These are phyloP conservation scores for Gymnothorax javanicus DNA, from an alignment of 2,797 vertebrate genomes.

Conservation along the genomic window DNA sequence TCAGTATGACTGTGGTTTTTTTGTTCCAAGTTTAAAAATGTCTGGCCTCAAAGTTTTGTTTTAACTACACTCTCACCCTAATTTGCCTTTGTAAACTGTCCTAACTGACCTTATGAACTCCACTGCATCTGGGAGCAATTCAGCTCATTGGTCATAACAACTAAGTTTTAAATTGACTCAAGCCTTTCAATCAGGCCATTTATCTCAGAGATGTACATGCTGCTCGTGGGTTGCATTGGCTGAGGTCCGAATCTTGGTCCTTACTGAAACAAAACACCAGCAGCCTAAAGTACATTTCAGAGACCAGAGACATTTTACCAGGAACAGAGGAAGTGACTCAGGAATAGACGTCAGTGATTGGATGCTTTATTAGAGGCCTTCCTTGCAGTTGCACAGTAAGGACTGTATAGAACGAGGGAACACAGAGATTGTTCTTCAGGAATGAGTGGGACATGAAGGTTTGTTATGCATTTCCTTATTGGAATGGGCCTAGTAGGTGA, in stretches of 20 bases:
- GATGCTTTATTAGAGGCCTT: neutral
- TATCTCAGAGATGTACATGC: neutral
- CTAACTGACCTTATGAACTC: neutral
- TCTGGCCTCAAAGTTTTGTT: neutral
- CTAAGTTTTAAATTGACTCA: neutral
- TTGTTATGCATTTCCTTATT: neutral
- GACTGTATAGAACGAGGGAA: neutral
- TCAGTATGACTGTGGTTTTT: conserved; percentile 53
- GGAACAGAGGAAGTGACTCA: neutral
- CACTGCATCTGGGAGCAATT: neutral
- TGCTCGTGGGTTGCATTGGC: neutral
- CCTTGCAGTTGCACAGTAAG: neutral
- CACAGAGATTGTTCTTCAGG: neutral
- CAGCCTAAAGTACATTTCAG: neutral
- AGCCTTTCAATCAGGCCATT: too few relatives aligned
- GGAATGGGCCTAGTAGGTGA: neutral
- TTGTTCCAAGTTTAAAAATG: neutral
- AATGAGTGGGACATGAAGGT: neutral
- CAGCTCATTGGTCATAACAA: neutral
- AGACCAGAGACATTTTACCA: neutral
- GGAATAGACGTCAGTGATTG: neutral
- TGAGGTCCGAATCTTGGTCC: neutral
- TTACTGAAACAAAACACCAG: neutral
- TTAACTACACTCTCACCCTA: neutral
- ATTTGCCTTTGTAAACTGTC: neutral